Conservation (phyloP, 2,113 vertebrate genomes). For the Coturnix japonica region DNA sequence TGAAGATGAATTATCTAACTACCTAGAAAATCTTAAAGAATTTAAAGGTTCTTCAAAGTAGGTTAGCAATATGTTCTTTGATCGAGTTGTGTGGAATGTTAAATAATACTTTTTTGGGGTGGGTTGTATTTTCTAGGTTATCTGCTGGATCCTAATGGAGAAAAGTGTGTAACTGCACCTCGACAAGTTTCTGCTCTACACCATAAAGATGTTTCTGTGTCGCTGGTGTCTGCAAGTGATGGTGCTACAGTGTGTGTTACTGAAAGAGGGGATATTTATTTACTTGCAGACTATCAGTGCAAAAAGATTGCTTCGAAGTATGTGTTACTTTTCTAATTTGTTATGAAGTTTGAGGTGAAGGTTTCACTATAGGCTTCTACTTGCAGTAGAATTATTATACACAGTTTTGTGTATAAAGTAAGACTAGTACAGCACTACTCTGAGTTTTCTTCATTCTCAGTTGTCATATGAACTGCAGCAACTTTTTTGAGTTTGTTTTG, state of each 20-base stretch:
- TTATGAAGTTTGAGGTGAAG: background rate
- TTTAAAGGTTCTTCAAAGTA: background rate
- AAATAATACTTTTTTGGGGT: background rate
- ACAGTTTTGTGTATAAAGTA: background rate
- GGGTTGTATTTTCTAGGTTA: conserved; percentile 81
- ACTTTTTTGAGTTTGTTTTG: background rate
- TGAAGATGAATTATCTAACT: background rate
- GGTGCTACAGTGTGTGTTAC: conserved; percentile 95
- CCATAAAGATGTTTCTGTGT: conserved; percentile 88
- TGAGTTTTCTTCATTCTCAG: background rate
- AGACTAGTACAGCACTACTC: background rate
- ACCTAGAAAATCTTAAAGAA: background rate
- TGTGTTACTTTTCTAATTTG: conserved; percentile 50
- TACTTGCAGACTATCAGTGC: conserved; percentile 94
- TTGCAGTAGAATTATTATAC: background rate
- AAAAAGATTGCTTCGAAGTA: conserved; percentile 97
- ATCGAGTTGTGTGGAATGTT: background rate
- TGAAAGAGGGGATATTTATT: conserved; percentile 92
- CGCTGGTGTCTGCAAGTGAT: conserved; percentile 90
- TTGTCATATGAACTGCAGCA: background rate
- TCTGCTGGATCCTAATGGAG: conserved; percentile 93
- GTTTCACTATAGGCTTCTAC: background rate
- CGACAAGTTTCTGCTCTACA: conserved; percentile 95
- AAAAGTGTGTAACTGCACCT: conserved; percentile 87
- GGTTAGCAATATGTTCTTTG: background rate